Evolutionary conservation across 2,113 vertebrate genomes (phyloP).

Genomic region (Mobula birostris): DNA sequence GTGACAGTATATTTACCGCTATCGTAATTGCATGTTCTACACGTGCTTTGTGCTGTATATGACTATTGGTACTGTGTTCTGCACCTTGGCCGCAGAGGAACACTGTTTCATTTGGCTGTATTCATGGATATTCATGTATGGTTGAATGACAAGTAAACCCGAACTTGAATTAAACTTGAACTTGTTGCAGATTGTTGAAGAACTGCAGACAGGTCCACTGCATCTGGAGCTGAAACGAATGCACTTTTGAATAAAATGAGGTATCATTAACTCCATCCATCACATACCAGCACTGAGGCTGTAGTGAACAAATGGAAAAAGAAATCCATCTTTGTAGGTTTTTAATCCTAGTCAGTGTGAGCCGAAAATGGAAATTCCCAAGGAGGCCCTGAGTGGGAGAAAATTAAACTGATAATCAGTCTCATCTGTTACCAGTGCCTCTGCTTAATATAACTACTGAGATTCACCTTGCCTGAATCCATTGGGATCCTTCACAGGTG

Average conservation of each 20-base stretch:
- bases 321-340: neutral
- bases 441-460: neutral
- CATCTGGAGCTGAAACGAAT: neutral
- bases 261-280: neutral
- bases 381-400: neutral
- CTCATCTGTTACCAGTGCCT: neutral
- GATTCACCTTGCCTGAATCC: neutral
- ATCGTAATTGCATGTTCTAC: no score
- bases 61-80: no score
- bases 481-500: neutral
- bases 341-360: neutral
- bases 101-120: no score
- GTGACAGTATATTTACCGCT: no score
- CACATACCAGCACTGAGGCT: neutral
- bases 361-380: neutral
- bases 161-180: no score
- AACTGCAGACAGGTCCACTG: neutral
- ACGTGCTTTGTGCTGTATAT: no score
- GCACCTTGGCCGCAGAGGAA: no score
- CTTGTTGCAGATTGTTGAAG: neutral
- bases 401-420: neutral
- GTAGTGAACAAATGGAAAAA: neutral
- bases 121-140: no score
- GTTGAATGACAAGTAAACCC: no score
- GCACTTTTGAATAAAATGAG: neutral